phyloP scores from a whole-genome alignment of 2,888 invertebrate species.

The Arge pagana region DNA sequence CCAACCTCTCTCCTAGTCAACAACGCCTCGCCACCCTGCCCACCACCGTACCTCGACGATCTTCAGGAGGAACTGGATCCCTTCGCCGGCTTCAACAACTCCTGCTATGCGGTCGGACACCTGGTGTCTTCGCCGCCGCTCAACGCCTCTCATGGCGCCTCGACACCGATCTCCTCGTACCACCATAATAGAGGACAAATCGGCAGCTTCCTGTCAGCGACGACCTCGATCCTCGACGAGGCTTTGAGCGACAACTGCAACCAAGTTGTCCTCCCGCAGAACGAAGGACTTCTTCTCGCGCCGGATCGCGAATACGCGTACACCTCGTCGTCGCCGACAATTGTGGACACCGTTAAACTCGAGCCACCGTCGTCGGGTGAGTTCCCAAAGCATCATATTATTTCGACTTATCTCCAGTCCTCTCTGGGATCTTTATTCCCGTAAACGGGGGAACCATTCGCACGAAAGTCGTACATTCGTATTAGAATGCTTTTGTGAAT shows the following conservation, averaged over 20 bases:
- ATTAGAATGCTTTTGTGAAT: not conserved
- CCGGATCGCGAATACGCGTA: conserved; percentile 43
- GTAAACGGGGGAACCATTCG: too few species aligned
- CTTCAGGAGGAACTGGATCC: conserved; percentile 34
- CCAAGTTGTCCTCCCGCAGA: conserved; percentile 58
- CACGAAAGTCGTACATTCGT: not conserved
- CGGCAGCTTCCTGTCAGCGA: not conserved
- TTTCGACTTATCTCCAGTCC: too few species aligned
- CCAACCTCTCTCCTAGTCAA: conserved; percentile 43
- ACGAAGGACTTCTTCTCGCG: conserved; percentile 52
- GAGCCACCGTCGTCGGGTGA: conserved; percentile 5
- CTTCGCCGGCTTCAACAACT: conserved; percentile 29
- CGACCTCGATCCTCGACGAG: conserved; percentile 6
- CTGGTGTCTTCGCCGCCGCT: conserved; percentile 37
- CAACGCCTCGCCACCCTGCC: conserved; percentile 29
- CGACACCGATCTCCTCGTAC: conserved; percentile 14
- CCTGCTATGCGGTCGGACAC: conserved; percentile 50
- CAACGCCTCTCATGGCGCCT: conserved; percentile 28
- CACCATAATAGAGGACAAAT: conserved; percentile 13
- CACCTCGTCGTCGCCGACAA: conserved; percentile 1
- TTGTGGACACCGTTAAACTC: conserved; percentile 9
- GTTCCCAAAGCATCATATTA: too few species aligned
- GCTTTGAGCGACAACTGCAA: conserved; percentile 41
- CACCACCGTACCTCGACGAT: conserved; percentile 37
- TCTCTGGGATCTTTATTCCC: too few species aligned